Percentiles rank a stretch among this genome's conserved stretches.
phyloP scores from a whole-genome alignment of 2,888 invertebrate genomes.

The Drosophila neotestacea region DNA sequence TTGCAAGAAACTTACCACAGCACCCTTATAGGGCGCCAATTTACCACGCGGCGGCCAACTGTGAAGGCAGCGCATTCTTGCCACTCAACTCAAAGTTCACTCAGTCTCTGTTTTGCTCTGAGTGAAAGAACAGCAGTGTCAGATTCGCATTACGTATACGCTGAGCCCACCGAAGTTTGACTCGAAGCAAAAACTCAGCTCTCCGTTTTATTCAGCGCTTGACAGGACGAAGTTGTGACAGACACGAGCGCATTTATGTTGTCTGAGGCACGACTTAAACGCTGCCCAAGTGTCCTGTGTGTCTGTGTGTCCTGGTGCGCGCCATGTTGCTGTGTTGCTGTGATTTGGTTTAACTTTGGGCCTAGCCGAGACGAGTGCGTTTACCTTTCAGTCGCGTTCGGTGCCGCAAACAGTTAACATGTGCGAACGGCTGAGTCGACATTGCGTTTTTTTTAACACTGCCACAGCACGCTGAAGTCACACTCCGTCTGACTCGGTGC shows the following conservation, averaged over 20 bases:
- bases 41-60: constrained; percentile 40
- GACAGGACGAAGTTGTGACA: constrained; percentile 22
- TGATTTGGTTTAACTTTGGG: constrained; percentile 64
- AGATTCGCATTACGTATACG: constrained; percentile 41
- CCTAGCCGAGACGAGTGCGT: constrained; percentile 79
- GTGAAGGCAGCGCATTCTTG: background rate
- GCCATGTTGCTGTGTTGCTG: constrained; percentile 66
- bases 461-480: constrained; percentile 51
- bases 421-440: constrained; percentile 65
- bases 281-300: constrained; percentile 15
- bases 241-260: constrained; percentile 55
- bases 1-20: constrained; percentile 27
- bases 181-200: constrained; percentile 22
- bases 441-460: constrained; percentile 16
- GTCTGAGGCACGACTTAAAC: constrained; percentile 61
- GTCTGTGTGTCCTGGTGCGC: constrained; percentile 31
- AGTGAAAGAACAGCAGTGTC: background rate
- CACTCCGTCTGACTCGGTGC: constrained; percentile 36
- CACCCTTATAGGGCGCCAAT: constrained; percentile 56
- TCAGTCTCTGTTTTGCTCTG: constrained; percentile 15
- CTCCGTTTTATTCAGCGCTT: constrained; percentile 39
- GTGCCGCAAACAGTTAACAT: constrained; percentile 85
- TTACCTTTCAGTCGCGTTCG: constrained; percentile 85
- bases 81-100: constrained; percentile 7
- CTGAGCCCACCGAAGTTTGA: constrained; percentile 17